These are phyloP conservation scores for Morelia viridis DNA, from an alignment of 2,797 vertebrate species.

Conservation along the genomic window DNA sequence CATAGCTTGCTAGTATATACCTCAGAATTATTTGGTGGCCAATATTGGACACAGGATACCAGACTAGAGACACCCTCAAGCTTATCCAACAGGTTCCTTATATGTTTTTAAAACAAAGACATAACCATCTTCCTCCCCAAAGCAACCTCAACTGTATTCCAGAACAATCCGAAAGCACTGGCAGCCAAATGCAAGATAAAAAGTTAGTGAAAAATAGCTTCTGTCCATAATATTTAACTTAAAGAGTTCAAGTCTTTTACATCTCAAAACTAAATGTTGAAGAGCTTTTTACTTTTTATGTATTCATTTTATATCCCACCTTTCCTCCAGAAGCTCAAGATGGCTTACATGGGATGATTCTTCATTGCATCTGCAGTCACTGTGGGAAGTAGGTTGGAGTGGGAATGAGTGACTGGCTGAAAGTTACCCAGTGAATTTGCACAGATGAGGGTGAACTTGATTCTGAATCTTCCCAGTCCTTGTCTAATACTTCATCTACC, in stretches of 20 bases:
- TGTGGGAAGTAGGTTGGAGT: neutral
- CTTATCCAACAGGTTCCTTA: neutral
- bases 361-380: neutral
- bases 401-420: neutral
- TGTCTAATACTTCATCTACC: neutral
- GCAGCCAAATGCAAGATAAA: conserved; percentile 19
- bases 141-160: neutral
- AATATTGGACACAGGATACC: neutral
- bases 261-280: conserved; percentile 4
- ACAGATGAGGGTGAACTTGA: neutral
- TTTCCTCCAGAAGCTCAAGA: neutral
- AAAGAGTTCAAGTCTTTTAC: conserved; percentile 14
- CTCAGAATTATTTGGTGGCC: neutral
- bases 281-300: conserved; percentile 41
- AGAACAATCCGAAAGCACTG: neutral
- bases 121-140: neutral
- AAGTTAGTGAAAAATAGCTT: conserved; percentile 12
- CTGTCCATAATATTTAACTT: conserved; percentile 16
- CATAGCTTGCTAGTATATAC: neutral
- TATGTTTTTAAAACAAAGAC: neutral
- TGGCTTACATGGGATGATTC: neutral
- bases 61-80: neutral
- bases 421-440: neutral
- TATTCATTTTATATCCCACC: neutral
- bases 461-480: neutral